phyloP scores from a whole-genome alignment of 2,113 vertebrate species.

The Prionailurus bengalensis region DNA sequence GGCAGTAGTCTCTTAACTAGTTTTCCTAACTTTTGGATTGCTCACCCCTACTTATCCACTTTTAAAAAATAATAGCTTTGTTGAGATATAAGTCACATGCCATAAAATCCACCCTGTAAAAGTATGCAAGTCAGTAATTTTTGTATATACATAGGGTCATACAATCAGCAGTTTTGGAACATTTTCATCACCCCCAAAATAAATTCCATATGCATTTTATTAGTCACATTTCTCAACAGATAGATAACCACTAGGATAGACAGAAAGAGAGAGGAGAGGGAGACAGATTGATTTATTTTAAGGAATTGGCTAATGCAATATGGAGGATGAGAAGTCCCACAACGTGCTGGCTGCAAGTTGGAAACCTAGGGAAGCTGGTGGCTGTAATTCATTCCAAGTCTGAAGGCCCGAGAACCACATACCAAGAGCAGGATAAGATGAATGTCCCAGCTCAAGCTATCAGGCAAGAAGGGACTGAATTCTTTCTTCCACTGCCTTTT shows the following conservation, averaged over 20 bases:
- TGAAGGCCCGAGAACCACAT: neutral
- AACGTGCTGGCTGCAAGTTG: neutral
- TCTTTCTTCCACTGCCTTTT: neutral
- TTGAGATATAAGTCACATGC: constrained; percentile 1
- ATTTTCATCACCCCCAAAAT: neutral
- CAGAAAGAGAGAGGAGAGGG: neutral
- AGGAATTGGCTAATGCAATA: neutral
- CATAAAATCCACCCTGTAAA: neutral
- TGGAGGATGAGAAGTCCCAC: neutral
- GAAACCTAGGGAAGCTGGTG: neutral
- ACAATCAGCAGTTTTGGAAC: neutral
- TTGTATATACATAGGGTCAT: neutral
- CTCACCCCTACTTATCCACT: neutral
- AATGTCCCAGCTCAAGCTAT: neutral
- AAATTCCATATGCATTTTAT: neutral
- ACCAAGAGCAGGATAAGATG: neutral
- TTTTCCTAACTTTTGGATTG: neutral
- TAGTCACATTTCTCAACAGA: neutral
- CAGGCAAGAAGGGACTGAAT: neutral
- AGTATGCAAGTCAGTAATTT: neutral
- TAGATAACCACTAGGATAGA: neutral
- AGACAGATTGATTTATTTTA: neutral
- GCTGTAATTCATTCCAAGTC: neutral
- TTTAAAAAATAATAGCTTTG: neutral
- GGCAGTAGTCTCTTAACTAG: neutral